These are phyloP conservation scores for Masnerella sp. DNA, from an alignment of 2,888 invertebrate species.

Conservation along the genomic window DNA sequence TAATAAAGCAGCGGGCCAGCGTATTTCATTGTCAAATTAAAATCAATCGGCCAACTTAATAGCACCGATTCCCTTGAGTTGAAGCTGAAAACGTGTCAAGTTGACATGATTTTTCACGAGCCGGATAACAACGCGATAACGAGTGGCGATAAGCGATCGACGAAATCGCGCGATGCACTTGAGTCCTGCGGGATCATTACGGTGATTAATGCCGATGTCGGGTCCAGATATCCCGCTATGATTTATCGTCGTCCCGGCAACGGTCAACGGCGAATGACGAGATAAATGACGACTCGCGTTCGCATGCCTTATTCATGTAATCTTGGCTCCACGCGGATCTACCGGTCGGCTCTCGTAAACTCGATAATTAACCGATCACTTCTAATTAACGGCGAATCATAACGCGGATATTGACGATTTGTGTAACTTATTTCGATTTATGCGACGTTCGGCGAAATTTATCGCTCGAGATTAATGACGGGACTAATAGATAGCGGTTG, in stretches of 20 bases:
- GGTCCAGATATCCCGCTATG: slow-evolving; percentile 72
- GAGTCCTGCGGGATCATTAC: slow-evolving; percentile 75
- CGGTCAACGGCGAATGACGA: slow-evolving; percentile 70
- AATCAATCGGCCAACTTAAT: slow-evolving; percentile 21
- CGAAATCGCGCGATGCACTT: slow-evolving; percentile 67
- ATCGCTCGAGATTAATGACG: slow-evolving; percentile 14
- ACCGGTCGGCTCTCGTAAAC: too few species aligned
- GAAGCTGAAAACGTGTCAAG: slow-evolving; percentile 42
- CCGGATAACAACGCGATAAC: slow-evolving; percentile 72
- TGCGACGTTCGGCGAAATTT: slow-evolving; percentile 17
- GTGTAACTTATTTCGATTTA: slow-evolving; percentile 44
- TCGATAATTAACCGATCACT: slow-evolving; percentile 51
- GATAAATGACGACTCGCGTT: slow-evolving; percentile 68
- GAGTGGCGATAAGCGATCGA: slow-evolving; percentile 66
- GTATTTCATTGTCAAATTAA: slow-evolving; percentile 35
- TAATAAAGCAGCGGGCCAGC: slow-evolving; percentile 13
- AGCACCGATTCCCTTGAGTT: slow-evolving; percentile 24
- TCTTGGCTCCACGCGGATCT: slow-evolving; percentile 15
- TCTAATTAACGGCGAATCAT: slow-evolving; percentile 41
- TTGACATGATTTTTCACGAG: slow-evolving; percentile 66
- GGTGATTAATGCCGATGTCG: slow-evolving; percentile 77
- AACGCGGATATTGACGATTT: slow-evolving; percentile 37
- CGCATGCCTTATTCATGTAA: slow-evolving; percentile 57
- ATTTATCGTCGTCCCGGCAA: slow-evolving; percentile 76
- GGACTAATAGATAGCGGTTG: too few species aligned